A percentile compares a stretch with the other conserved stretches of the same genome.
These are phyloP conservation scores for Limnephilus auricula DNA, from an alignment of 2,888 invertebrate genomes.

Conservation along the genomic window DNA sequence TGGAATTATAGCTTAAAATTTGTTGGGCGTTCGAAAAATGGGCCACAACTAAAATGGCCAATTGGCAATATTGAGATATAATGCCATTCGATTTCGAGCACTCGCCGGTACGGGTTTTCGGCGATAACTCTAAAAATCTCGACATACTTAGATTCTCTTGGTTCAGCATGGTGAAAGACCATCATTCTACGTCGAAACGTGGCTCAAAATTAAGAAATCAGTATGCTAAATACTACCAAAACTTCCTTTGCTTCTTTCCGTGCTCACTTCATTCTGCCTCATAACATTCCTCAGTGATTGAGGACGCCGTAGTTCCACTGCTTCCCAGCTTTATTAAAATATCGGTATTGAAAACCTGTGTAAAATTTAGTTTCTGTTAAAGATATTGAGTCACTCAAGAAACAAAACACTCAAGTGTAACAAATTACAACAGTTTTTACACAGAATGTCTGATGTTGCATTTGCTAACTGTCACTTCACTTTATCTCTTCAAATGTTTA, in stretches of 20 bases:
- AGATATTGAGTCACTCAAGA: not conserved
- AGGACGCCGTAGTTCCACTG: not conserved
- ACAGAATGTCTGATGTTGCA: not conserved
- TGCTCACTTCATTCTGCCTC: not conserved
- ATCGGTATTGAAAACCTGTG: too few relatives aligned
- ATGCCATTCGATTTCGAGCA: too few relatives aligned
- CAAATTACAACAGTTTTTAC: not conserved
- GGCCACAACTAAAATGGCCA: too few relatives aligned
- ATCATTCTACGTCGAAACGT: not conserved
- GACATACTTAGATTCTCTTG: too few relatives aligned
- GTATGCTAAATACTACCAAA: not conserved
- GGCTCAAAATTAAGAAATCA: not conserved
- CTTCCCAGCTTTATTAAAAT: not conserved
- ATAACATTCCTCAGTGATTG: not conserved
- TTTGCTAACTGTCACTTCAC: conserved; percentile 7
- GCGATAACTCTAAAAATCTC: too few relatives aligned
- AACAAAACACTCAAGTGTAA: not conserved
- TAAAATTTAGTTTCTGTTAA: too few relatives aligned
- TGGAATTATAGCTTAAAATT: not conserved
- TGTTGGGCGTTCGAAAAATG: not conserved
- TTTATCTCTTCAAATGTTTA: not conserved
- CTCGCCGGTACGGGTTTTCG: too few relatives aligned
- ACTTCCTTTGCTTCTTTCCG: not conserved
- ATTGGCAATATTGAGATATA: too few relatives aligned
- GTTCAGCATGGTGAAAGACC: not conserved